Conservation (phyloP, 2,113 vertebrate genomes). For the Anguilla japonica region DNA sequence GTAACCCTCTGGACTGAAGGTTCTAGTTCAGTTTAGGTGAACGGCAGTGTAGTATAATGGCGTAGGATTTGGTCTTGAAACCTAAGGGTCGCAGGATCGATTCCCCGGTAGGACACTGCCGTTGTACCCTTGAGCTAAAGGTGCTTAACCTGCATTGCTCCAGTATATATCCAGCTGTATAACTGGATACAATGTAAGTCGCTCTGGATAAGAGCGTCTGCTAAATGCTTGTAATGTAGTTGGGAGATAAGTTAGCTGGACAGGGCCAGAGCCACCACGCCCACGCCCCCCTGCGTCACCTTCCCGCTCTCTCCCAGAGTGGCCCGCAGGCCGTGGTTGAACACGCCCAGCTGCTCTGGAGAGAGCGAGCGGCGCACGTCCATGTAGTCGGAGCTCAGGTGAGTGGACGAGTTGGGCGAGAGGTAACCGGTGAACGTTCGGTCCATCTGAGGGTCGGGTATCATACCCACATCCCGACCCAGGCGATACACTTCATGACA, state of each 20-base stretch:
- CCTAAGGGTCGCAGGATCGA: no score
- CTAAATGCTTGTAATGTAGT: no score
- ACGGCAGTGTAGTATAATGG: no score
- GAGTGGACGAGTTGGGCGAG: background rate
- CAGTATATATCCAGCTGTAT: no score
- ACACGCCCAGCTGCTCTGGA: background rate
- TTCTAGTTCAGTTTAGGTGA: no score
- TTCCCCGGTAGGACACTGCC: no score
- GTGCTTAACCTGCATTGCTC: no score
- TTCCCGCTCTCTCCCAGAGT: background rate
- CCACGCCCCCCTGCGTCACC: background rate
- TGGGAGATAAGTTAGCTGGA: background rate
- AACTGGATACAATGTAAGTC: no score
- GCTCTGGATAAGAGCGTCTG: no score
- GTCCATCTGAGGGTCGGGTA: background rate
- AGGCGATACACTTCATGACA: slow-evolving; percentile 56
- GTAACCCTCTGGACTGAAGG: no score
- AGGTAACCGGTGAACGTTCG: background rate
- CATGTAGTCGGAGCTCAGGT: background rate
- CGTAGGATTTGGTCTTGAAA: no score
- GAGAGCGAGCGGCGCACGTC: background rate
- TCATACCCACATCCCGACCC: background rate
- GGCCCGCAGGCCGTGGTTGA: background rate
- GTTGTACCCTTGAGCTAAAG: no score
- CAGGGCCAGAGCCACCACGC: slow-evolving; percentile 10